These are phyloP conservation scores for Miichthys miiuy DNA, from an alignment of 2,797 vertebrate species.

Conservation along the genomic window DNA sequence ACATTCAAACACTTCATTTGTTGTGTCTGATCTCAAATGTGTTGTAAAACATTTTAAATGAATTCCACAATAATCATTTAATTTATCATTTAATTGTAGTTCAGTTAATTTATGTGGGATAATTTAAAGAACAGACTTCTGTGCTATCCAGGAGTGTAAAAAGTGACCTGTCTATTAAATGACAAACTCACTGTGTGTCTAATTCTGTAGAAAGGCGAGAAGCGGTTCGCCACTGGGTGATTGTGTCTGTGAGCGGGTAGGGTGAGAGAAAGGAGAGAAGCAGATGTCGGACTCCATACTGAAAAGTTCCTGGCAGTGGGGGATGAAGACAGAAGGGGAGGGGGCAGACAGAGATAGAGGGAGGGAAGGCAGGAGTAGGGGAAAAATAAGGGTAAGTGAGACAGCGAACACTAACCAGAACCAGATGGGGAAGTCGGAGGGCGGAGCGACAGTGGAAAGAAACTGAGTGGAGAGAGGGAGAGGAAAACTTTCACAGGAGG, in stretches of 20 bases:
- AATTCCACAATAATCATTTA: too few species aligned
- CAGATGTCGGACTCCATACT: slow-evolving; percentile 60
- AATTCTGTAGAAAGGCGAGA: neutral
- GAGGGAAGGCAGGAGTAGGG: slow-evolving; percentile 12
- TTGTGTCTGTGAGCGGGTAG: slow-evolving; percentile 9
- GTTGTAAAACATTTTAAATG: neutral
- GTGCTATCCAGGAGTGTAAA: neutral
- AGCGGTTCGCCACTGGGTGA: neutral
- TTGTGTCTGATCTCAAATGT: neutral
- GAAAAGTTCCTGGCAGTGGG: slow-evolving; percentile 55
- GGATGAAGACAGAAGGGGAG: slow-evolving; percentile 22
- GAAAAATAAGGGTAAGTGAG: slow-evolving; percentile 52
- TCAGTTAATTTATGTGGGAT: neutral
- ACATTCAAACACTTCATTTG: neutral
- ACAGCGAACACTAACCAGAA: slow-evolving; percentile 79
- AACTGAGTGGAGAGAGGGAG: slow-evolving; percentile 43
- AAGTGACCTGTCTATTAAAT: neutral
- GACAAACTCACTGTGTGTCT: neutral
- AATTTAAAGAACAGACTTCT: slow-evolving; percentile 4
- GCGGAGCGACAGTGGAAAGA: slow-evolving; percentile 72
- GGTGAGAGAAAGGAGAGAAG: slow-evolving; percentile 45
- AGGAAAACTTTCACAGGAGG: slow-evolving; percentile 56
- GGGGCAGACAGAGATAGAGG: slow-evolving; percentile 42
- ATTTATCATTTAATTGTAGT: neutral
- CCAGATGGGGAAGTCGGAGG: slow-evolving; percentile 78